These are phyloP conservation scores for Zaprionus davidi DNA, from an alignment of 1,140 invertebrate genomes.

Conservation along the genomic window DNA sequence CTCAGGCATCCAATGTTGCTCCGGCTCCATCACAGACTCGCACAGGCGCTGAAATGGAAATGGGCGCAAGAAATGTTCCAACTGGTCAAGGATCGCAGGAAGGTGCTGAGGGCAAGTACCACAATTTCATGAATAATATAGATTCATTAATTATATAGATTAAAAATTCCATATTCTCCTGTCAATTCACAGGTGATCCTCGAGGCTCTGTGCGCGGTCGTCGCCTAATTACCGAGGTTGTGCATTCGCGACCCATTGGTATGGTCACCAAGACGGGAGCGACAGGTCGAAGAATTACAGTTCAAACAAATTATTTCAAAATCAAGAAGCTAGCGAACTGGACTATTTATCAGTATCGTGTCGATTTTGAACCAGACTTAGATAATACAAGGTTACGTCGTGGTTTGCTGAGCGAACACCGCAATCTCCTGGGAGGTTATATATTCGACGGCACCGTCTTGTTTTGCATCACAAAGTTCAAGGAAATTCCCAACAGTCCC, in stretches of 20 bases:
- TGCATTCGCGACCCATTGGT: slow-evolving; percentile 58
- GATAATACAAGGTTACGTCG: slow-evolving; percentile 65
- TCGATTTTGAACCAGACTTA: slow-evolving; percentile 89
- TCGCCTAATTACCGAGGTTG: slow-evolving; percentile 62
- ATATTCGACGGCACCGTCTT: slow-evolving; percentile 86
- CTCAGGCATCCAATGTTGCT: too few species aligned
- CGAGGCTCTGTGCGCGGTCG: slow-evolving; percentile 72
- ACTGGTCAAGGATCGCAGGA: neutral
- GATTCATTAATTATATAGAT: neutral
- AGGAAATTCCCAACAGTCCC: slow-evolving; percentile 14
- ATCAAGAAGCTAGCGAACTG: slow-evolving; percentile 88
- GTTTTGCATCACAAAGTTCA: slow-evolving; percentile 65
- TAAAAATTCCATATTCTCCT: neutral
- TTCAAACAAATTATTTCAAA: slow-evolving; percentile 91
- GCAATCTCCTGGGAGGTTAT: slow-evolving; percentile 74
- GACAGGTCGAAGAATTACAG: slow-evolving; percentile 45
- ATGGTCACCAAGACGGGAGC: slow-evolving; percentile 54
- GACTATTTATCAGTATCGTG: slow-evolving; percentile 92
- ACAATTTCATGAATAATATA: neutral
- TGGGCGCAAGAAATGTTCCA: neutral
- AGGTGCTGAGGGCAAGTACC: slow-evolving; percentile 22
- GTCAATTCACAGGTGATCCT: slow-evolving; percentile 42
- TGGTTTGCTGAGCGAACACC: slow-evolving; percentile 58
- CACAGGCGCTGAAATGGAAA: too few species aligned
- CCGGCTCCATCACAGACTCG: too few species aligned